phyloP scores from a whole-genome alignment of 2,113 vertebrate species.

The Meleagris gallopavo region DNA sequence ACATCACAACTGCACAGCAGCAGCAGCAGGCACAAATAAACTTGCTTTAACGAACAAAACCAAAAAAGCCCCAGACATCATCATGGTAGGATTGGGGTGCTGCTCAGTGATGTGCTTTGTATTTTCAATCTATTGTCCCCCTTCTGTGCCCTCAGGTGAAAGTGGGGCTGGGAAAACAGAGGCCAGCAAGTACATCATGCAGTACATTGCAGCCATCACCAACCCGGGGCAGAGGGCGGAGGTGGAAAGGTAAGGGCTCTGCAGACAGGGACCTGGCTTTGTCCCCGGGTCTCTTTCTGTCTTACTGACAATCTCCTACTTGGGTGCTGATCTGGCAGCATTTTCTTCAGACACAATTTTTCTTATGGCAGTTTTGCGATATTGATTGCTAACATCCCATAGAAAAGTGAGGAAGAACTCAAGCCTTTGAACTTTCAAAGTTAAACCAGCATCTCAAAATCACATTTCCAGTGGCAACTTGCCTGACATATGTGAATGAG shows the following conservation, averaged over 20 bases:
- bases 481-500: background rate
- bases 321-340: background rate
- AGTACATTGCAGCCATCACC: conserved; percentile 98
- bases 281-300: background rate
- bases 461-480: background rate
- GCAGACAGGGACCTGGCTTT: background rate
- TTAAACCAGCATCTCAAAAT: background rate
- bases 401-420: background rate
- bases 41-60: background rate
- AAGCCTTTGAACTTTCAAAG: background rate
- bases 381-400: background rate
- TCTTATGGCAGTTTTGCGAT: background rate
- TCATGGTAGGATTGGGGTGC: background rate
- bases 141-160: conserved; percentile 83
- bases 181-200: conserved; percentile 99
- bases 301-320: background rate
- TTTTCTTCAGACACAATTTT: background rate
- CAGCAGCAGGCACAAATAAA: background rate
- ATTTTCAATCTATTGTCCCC: background rate
- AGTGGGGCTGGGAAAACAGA: conserved; percentile 98
- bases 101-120: background rate
- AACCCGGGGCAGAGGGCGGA: conserved; percentile 96
- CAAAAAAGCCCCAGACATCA: accelerated
- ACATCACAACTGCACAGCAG: background rate
- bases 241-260: conserved; percentile 89